Percentiles rank a stretch among this genome's conserved stretches.
Conservation (phyloP, 2,888 invertebrate genomes). For the Slavum lentiscoides region DNA sequence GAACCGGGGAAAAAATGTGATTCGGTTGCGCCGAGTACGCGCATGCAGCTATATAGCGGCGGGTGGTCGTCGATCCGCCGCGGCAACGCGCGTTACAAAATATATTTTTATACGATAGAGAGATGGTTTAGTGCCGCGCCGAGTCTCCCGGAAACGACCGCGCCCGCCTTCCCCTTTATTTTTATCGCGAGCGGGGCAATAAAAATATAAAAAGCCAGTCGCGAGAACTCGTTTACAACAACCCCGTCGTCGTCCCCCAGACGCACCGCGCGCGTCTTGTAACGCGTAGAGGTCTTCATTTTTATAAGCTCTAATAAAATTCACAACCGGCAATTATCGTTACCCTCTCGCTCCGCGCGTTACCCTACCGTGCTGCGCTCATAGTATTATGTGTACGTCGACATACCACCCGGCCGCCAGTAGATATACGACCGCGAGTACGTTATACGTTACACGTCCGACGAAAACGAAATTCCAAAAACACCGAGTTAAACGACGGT, state of each 20-base stretch:
- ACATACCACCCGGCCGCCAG: too few species aligned
- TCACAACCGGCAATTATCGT: conserved; percentile 33
- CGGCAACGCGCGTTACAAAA: background rate
- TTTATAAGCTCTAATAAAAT: conserved; percentile 53
- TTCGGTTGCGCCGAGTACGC: too few species aligned
- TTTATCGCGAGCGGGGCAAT: conserved; percentile 25
- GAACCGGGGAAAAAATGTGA: too few species aligned
- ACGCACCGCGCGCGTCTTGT: too few species aligned
- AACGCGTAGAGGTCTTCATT: background rate
- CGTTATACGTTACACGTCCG: too few species aligned
- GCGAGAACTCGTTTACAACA: conserved; percentile 44
- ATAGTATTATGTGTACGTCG: too few species aligned
- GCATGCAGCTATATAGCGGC: too few species aligned
- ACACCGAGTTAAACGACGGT: too few species aligned
- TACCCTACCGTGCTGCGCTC: too few species aligned
- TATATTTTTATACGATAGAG: background rate
- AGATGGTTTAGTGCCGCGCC: conserved; percentile 13
- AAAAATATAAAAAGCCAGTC: conserved; percentile 50
- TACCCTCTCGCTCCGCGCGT: background rate
- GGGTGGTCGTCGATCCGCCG: background rate
- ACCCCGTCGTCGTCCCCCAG: too few species aligned
- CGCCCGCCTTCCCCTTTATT: background rate
- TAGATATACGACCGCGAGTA: too few species aligned
- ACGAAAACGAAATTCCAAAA: too few species aligned
- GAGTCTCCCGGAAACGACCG: conserved; percentile 25